Percentiles rank a stretch among this genome's conserved stretches.
These are phyloP conservation scores for Menidia menidia DNA, from an alignment of 2,797 vertebrate genomes.

Conservation along the genomic window DNA sequence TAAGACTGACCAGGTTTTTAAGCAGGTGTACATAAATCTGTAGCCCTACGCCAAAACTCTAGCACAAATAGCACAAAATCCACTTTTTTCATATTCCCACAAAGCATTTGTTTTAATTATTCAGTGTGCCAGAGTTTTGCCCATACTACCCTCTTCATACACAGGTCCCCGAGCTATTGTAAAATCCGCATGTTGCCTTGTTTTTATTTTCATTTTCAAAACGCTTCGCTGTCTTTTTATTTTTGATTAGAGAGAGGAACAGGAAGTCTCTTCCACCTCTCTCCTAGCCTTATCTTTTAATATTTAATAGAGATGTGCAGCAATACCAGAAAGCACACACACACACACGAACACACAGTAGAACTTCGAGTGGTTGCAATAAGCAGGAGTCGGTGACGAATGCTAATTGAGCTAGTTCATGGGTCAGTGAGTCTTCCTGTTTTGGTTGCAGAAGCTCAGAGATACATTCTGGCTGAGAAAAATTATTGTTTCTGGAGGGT, in stretches of 20 bases:
- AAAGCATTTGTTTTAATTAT: constrained; percentile 35
- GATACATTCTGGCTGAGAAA: constrained; percentile 65
- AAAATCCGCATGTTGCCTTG: constrained; percentile 42
- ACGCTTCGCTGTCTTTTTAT: constrained; percentile 79
- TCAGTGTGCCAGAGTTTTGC: constrained; percentile 14
- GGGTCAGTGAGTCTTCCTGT: constrained; percentile 83
- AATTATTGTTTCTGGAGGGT: constrained; percentile 43
- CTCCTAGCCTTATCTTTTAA: constrained; percentile 84
- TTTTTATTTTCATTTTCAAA: constrained; percentile 49
- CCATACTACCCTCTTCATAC: neutral
- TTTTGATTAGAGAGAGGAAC: constrained; percentile 85
- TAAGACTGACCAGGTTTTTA: constrained; percentile 26
- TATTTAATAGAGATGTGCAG: constrained; percentile 85
- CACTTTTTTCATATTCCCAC: constrained; percentile 10
- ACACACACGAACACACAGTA: constrained; percentile 12
- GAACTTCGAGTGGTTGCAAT: constrained; percentile 54
- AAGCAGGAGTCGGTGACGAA: constrained; percentile 84
- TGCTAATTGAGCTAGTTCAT: constrained; percentile 83
- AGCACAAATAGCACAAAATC: neutral
- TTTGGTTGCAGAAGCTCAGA: constrained; percentile 45
- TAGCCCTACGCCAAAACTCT: neutral
- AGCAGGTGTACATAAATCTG: constrained; percentile 46
- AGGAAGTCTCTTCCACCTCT: constrained; percentile 76
- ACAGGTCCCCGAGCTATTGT: constrained; percentile 20
- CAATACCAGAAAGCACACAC: constrained; percentile 53